These are phyloP conservation scores for Psilopsiagon aymara DNA, from an alignment of 2,113 vertebrate genomes.

Conservation along the genomic window DNA sequence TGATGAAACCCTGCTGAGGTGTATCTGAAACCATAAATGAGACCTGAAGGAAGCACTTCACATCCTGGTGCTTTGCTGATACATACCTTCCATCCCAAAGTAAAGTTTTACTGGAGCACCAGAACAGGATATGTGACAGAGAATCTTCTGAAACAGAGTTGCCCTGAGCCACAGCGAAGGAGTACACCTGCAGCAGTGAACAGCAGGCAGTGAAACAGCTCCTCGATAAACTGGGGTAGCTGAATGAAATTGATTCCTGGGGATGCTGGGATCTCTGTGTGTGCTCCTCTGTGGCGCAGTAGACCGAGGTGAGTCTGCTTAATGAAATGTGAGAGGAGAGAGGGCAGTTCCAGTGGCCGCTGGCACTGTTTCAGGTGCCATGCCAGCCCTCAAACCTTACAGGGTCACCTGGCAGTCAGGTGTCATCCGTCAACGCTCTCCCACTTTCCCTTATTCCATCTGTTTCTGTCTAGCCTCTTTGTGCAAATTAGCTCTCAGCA, in stretches of 20 bases:
- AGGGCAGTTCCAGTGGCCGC: slow-evolving; percentile 41
- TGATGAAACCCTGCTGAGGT: not conserved
- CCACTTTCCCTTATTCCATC: slow-evolving; percentile 61
- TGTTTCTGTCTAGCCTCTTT: slow-evolving; percentile 70
- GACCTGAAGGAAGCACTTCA: not conserved
- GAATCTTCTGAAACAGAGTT: not conserved
- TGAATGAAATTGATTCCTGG: not conserved
- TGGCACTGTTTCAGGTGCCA: slow-evolving; percentile 43
- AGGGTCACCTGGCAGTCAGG: slow-evolving; percentile 74
- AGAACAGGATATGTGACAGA: accelerated
- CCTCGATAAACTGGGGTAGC: not conserved
- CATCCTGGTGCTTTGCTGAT: not conserved
- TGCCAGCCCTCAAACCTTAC: slow-evolving; percentile 42
- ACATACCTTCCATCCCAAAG: not conserved
- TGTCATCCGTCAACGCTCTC: slow-evolving; percentile 69
- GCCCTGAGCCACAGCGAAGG: too few relatives aligned
- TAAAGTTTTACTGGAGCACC: not conserved
- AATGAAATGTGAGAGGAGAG: slow-evolving; percentile 43
- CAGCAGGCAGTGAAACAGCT: too few relatives aligned
- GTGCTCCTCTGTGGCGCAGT: not conserved
- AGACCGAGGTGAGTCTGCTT: slow-evolving; percentile 46
- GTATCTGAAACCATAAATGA: not conserved
- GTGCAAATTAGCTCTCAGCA: slow-evolving; percentile 70
- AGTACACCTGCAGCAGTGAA: too few relatives aligned
- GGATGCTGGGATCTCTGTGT: not conserved